Conservation (phyloP, 2,113 vertebrate genomes). For the Dicerorhinus sumatrensis region DNA sequence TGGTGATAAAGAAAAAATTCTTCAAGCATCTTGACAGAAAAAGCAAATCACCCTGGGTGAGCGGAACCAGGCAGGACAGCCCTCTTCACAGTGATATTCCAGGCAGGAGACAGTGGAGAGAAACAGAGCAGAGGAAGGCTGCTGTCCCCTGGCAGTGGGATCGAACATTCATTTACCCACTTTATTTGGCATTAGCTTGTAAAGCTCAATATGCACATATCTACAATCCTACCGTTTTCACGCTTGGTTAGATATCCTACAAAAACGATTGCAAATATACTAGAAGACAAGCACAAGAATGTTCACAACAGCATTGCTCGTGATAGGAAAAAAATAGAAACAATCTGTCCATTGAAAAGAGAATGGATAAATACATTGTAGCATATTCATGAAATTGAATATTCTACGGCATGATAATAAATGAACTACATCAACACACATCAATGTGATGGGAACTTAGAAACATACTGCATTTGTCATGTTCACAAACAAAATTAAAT, state of each 20-base stretch:
- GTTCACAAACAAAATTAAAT: not conserved
- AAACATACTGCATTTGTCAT: not conserved
- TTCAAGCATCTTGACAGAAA: not conserved
- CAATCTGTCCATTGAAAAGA: not conserved
- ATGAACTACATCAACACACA: not conserved
- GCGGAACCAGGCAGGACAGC: not conserved
- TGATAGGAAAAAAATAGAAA: not conserved
- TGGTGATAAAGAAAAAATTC: not conserved
- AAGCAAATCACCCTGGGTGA: not conserved
- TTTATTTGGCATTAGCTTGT: not conserved
- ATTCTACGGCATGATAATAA: not conserved
- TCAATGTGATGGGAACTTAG: not conserved
- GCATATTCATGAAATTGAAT: not conserved
- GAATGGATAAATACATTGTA: not conserved
- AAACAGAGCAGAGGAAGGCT: accelerated
- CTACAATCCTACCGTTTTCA: not conserved
- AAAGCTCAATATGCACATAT: not conserved
- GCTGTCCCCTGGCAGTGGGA: no score
- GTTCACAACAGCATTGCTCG: not conserved
- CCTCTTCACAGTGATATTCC: not conserved
- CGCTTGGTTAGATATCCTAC: not conserved
- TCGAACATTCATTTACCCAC: no score
- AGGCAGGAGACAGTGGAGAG: not conserved
- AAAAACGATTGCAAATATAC: not conserved
- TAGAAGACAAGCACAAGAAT: not conserved